Evolutionary conservation across 2,797 vertebrate genomes (phyloP).

Genomic region (Loris lydekkerianus): DNA sequence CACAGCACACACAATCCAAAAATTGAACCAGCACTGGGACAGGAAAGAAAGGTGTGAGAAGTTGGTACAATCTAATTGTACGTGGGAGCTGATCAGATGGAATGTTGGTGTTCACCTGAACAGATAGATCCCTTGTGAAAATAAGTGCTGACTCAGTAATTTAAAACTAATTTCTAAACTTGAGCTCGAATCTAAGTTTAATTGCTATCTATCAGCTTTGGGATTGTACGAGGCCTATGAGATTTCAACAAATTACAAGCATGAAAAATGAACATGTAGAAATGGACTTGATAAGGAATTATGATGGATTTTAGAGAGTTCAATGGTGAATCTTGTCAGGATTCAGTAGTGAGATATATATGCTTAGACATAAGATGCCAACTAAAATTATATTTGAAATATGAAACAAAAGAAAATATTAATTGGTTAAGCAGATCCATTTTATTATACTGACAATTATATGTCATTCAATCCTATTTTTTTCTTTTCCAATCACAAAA

Average conservation of each 20-base stretch:
- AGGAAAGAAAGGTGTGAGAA: neutral
- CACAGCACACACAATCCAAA: neutral
- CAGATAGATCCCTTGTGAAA: neutral
- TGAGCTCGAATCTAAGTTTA: conserved; percentile 46
- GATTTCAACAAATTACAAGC: conserved; percentile 33
- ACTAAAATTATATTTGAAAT: conserved; percentile 63
- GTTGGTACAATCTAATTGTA: neutral
- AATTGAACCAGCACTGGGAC: accelerated
- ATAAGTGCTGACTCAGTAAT: neutral
- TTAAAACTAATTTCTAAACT: neutral
- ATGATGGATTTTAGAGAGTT: conserved; percentile 11
- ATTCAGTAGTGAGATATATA: conserved; percentile 50
- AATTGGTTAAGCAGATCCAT: conserved; percentile 59
- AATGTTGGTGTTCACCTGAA: neutral
- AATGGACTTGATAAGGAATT: conserved; percentile 24
- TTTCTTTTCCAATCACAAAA: conserved; percentile 46
- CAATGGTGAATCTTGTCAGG: neutral
- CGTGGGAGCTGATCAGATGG: neutral
- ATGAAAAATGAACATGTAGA: conserved; percentile 56
- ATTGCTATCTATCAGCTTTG: conserved; percentile 55
- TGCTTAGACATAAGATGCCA: conserved; percentile 60
- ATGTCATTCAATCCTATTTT: conserved; percentile 45
- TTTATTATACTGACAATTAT: conserved; percentile 69
- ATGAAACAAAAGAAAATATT: conserved; percentile 72
- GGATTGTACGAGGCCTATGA: conserved; percentile 48